Base-by-base conservation (phyloP, 92 coral and sea anemone genomes). In the Umimayanthus kanabou region DNA sequence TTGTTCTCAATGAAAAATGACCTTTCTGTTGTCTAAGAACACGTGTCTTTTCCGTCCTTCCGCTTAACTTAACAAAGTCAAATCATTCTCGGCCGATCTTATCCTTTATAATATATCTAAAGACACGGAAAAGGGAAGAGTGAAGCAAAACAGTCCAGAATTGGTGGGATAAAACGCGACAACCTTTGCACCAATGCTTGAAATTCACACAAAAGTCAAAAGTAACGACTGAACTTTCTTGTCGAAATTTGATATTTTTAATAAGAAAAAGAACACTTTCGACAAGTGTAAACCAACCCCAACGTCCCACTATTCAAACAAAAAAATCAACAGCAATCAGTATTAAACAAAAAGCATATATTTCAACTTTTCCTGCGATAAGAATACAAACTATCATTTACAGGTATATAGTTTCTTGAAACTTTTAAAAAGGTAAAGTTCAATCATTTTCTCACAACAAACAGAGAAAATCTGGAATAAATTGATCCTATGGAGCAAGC, bases 241-340 rank as follows among this genome's bases (percentile, higher is more conserved):
- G 25, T 22, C 70, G 78, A 83, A 69, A 83, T 55, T 7, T 72
- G 26, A 69, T 83, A 83, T 45, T 69, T 83, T 20, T 30, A 69
- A 83, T 28, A 9, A 9, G 20, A 71, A 71, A 30, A 71, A 26
- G 39, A 71, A 28, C 9, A 26, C 37, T 9, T 5, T 26, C 28
- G 33, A 2, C 33, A 69, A 2, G 74, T 15, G 40, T 26, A 30
- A 71, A 14, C 5, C 25, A n/a, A 74, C n/a, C 1, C 79, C n/a
- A 30, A 23, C 45, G 79, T 74, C 45, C 39, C 79, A 39, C 79
- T 39, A 18, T 39, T 14, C n/a, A 74, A 39, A 37, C 57, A 16
- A 33, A 30, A 23, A 73, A 29, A 73, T 43, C 13, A 73, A 45
- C 20, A 73, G 33, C 25, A 67, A 67, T 23, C 28, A 50, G 16